Evolutionary conservation across 2,113 vertebrate genomes (phyloP).

Genomic region (Nibea coibor): DNA sequence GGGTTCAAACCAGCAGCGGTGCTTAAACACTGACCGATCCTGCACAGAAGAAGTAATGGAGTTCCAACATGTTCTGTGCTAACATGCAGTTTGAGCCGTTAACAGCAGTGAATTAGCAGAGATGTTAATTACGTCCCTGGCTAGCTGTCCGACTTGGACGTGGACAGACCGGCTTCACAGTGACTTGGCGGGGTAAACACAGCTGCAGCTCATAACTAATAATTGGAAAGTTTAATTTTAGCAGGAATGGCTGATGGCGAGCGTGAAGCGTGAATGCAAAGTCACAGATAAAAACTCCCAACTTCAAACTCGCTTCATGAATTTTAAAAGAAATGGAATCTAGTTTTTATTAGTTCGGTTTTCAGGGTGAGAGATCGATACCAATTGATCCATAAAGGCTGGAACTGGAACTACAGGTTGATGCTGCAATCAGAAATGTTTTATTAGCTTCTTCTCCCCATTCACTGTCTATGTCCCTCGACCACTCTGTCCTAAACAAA

Average conservation of each 20-base stretch:
- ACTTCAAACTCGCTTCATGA: too few relatives aligned
- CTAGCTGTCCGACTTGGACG: background rate
- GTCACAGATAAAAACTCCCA: too few relatives aligned
- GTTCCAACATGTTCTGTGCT: background rate
- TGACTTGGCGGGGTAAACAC: background rate
- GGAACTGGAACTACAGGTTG: too few relatives aligned
- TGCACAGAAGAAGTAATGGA: too few relatives aligned
- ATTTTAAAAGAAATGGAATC: background rate
- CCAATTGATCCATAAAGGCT: too few relatives aligned
- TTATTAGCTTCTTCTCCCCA: too few relatives aligned
- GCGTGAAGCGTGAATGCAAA: too few relatives aligned
- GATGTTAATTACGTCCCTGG: slow-evolving; percentile 2
- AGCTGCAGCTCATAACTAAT: background rate
- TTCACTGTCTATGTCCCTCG: too few relatives aligned
- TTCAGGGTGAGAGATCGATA: background rate
- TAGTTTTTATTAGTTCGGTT: background rate
- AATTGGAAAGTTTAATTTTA: background rate
- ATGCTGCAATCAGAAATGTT: too few relatives aligned
- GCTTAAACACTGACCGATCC: too few relatives aligned
- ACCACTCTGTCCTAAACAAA: too few relatives aligned
- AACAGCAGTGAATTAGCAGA: background rate
- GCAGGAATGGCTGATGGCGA: background rate
- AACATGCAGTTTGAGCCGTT: background rate
- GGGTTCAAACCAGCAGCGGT: too few relatives aligned
- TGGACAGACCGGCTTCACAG: background rate